Evolutionary conservation across 1,140 invertebrate species (phyloP), one percentile per base, ranked within the genome.

Genomic region (Papilio dardanus): DNA sequence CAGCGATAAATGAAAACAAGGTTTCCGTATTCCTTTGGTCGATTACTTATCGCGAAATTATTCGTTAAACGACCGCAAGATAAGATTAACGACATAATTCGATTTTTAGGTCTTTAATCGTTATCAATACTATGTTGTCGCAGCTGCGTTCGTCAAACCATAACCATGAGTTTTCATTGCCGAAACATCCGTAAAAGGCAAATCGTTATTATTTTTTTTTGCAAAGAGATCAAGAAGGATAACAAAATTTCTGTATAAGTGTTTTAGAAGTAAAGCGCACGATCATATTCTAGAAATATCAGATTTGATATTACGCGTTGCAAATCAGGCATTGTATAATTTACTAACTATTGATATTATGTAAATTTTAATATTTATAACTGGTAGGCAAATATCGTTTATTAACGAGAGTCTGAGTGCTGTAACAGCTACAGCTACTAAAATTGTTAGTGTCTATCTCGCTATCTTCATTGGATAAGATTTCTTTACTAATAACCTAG

Each of bases 51-150:
- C 67, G 67, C 21, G n/a, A 42, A 69, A 69, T 42, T 42, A 42
- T 69, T 69, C 67, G 67, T 69, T 69, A 69, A 69, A 69, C 67
- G 67, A 28, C 21, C 16, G 21, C 0, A 0, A 33, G 35, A 69
- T 69, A 10, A 33, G 67, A 28, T 69, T 69, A 69, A 69, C 67
- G 67, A 14, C 67, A 21, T 28, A 37, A 37, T 69, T 24, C n/a
- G 67, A 62, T n/a, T 62, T 62, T 24, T 28, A 30, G 12, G 8
- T 28, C 24, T 28, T 5, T 62, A 62, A 62, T 62, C 24, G 24
- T 30, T 62, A 62, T 62, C 54, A 62, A 28, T 5, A 4, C 21
- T 1, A 62, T 54, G 50, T 50, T 50, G 50, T 28, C 54, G 54
- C 54, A 62, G 54, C 54, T 62, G 54, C 54, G 54, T 28, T 62